A percentile compares a stretch with the other conserved stretches of the same genome.
Evolutionary conservation across 2,797 vertebrate genomes (phyloP).

Genomic region (Anas georgica): DNA sequence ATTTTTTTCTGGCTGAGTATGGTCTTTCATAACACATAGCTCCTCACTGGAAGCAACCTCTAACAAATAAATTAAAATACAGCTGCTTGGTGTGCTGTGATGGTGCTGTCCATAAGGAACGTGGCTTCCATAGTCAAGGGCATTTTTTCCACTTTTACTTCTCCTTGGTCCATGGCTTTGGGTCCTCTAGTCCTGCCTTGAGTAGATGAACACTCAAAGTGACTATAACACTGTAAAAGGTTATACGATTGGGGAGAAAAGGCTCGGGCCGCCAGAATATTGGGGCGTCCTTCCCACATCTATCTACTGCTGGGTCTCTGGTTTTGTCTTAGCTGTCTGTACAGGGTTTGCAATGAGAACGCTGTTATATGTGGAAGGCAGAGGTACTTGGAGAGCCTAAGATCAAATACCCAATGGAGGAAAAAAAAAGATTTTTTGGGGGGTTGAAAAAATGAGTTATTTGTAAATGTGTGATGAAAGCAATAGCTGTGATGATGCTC

Average conservation of each 20-base stretch:
- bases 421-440: neutral
- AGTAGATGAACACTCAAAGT: neutral
- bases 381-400: neutral
- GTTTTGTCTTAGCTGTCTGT: neutral
- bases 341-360: neutral
- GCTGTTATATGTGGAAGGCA: neutral
- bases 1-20: neutral
- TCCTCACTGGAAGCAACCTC: neutral
- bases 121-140: neutral
- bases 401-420: neutral
- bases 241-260: neutral
- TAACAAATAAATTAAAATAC: neutral
- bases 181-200: neutral
- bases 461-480: neutral
- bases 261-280: rapidly evolving
- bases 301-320: neutral
- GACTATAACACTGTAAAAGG: neutral
- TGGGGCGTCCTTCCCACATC: neutral
- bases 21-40: neutral
- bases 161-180: neutral
- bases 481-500: neutral
- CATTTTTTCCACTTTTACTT: neutral
- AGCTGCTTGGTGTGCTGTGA: neutral
- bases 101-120: neutral
- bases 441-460: neutral